A percentile compares a stretch with the other conserved stretches of the same genome.
phyloP scores from a whole-genome alignment of 2,888 invertebrate species.

The Calameuta pallipes region DNA sequence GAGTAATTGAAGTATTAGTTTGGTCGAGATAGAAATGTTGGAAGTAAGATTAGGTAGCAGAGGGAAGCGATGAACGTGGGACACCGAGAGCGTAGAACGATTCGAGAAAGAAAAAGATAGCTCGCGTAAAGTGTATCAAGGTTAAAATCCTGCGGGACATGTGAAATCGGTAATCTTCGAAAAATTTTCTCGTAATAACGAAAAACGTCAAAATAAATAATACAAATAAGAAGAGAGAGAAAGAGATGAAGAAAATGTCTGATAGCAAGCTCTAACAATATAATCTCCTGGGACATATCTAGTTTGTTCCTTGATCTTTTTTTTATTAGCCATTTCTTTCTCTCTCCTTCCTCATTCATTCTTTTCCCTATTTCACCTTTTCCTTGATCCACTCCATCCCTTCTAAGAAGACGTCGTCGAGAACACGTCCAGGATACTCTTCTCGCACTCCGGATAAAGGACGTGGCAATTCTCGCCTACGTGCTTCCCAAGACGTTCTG shows the following conservation, averaged over 20 bases:
- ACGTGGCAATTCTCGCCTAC: constrained; percentile 68
- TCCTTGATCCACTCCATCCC: neutral
- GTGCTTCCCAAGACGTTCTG: constrained; percentile 75
- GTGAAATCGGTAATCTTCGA: neutral
- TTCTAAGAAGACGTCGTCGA: constrained; percentile 28
- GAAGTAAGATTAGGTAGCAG: neutral
- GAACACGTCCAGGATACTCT: constrained; percentile 72
- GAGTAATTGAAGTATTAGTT: constrained; percentile 45
- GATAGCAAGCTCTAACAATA: neutral
- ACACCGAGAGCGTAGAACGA: neutral
- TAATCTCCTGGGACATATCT: neutral
- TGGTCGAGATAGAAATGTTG: constrained; percentile 23
- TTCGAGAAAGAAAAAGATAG: neutral
- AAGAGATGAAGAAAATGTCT: neutral
- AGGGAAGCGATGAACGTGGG: neutral
- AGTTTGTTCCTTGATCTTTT: neutral
- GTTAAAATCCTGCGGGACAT: neutral
- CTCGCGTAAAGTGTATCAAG: neutral
- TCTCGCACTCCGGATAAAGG: constrained; percentile 75
- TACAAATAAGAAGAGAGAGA: neutral
- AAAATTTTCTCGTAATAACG: neutral
- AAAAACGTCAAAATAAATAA: neutral
- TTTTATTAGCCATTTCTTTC: neutral
- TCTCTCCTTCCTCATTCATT: neutral
- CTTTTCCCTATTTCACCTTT: constrained; percentile 2